Evolutionary conservation across 1,140 invertebrate genomes (phyloP).

Genomic region (Diorhabda elongata): DNA sequence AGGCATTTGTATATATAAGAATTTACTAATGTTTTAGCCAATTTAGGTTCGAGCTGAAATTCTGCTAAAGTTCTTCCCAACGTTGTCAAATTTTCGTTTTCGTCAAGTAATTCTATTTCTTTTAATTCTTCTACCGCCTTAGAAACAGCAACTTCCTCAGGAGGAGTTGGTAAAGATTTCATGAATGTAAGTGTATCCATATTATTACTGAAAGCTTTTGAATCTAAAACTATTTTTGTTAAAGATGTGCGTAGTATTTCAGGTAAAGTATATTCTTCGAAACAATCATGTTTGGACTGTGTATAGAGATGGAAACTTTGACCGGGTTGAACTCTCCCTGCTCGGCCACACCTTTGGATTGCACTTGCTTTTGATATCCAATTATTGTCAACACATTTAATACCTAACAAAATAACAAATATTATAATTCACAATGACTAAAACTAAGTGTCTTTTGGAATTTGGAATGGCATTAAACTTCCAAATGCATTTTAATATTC

Average conservation of each 20-base stretch:
- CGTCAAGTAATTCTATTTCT: conserved; percentile 51
- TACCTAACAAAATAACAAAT: conserved; percentile 18
- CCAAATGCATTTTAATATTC: no score
- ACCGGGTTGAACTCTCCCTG: conserved; percentile 70
- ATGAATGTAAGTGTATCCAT: conserved; percentile 51
- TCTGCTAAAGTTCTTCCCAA: conserved; percentile 52
- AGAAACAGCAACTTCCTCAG: conserved; percentile 43
- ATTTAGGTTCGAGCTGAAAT: conserved; percentile 54
- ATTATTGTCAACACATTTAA: conserved; percentile 49
- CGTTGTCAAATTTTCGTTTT: conserved; percentile 55
- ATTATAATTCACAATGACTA: no score
- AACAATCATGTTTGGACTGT: conserved; percentile 47
- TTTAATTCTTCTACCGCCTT: conserved; percentile 50
- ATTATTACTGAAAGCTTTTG: conserved; percentile 50
- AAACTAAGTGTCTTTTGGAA: no score
- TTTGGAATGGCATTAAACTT: no score
- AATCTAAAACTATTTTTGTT: conserved; percentile 60
- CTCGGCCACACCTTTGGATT: conserved; percentile 59
- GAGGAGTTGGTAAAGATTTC: conserved; percentile 50
- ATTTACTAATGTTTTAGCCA: conserved; percentile 58
- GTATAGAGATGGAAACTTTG: conserved; percentile 75
- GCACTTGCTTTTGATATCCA: conserved; percentile 80
- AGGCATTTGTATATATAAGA: conserved; percentile 54
- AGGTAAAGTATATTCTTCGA: conserved; percentile 54
- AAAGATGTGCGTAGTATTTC: conserved; percentile 59